Base-by-base conservation (phyloP, 2,888 invertebrate species). In the Hemithea aestivaria region DNA sequence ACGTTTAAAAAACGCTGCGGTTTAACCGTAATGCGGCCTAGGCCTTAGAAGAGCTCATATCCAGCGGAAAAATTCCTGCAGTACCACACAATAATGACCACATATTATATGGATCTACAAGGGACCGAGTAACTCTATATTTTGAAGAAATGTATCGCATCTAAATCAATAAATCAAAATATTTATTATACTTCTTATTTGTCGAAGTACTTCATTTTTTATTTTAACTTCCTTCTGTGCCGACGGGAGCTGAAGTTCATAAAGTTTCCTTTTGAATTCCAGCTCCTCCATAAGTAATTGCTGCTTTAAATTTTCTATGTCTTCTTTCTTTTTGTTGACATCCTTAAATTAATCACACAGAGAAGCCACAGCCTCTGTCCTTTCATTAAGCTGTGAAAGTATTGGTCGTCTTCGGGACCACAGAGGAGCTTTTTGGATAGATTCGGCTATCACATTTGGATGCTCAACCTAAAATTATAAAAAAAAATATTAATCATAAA, bases 151-250 rank as follows among this genome's bases (percentile, higher is more conserved):
- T 25, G 10, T 25, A 25, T 23, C 4, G 3, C 8, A 20, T 2
- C 27, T 12, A 28, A 28, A 28, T 10, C 36, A 20, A n/a, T n/a
- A n/a, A n/a, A n/a, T n/a, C n/a, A n/a, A n/a, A n/a, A n/a, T n/a
- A n/a, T n/a, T n/a, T n/a, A n/a, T n/a, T n/a, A n/a, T n/a, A n/a
- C n/a, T n/a, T 29, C 21, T 29, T 10, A 36, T 36, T 29, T 29
- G 24, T 5, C 7, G 1, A 3, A 36, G 20, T 7, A 36, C 10
- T 36, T 25, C 20, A 7, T 16, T 36, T 24, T 36, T 36, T 2
- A 36, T 36, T 25, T 28, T 29, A n/a, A 36, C 6, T 10, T 36
- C 29, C 16, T 36, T 36, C 1, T 6, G 1, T 1, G 29, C 35
- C 10, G 35, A 7, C 10, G 20, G 22, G 9, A 35, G 9, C 23